Evolutionary conservation across 2,797 vertebrate species (phyloP).

Genomic region (Pseudotriccus pelzelni): DNA sequence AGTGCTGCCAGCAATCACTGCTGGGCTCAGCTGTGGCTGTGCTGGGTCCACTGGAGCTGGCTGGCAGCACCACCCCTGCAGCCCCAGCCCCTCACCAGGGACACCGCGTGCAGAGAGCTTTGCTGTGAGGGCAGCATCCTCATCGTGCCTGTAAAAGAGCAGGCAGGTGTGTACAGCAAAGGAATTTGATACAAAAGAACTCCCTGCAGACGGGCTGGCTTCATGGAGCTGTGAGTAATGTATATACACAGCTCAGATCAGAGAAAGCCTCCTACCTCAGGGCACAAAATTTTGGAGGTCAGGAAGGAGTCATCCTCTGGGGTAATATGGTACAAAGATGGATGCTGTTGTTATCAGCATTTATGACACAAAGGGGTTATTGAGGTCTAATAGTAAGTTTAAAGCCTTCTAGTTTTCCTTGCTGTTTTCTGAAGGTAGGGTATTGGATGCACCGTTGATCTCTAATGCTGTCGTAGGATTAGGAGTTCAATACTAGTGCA

Average conservation of each 20-base stretch:
- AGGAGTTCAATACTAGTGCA: not conserved
- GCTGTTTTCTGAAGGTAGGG: not conserved
- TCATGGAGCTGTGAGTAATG: not conserved
- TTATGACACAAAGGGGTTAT: not conserved
- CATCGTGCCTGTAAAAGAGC: not conserved
- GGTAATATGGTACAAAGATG: not conserved
- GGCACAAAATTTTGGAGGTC: not conserved
- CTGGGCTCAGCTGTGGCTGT: not conserved
- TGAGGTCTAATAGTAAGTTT: not conserved
- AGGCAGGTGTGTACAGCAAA: not conserved
- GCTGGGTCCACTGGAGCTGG: not conserved
- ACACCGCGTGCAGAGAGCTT: not conserved
- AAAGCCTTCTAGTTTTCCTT: not conserved
- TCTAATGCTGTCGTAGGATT: not conserved
- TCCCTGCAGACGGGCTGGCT: not conserved
- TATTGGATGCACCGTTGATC: not conserved
- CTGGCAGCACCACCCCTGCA: not conserved
- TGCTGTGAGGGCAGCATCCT: not conserved
- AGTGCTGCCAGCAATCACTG: not conserved
- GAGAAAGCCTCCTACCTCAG: not conserved
- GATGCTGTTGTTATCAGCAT: not conserved
- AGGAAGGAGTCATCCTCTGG: not conserved
- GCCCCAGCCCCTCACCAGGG: fast-evolving
- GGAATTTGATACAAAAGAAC: not conserved
- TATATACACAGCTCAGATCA: not conserved